Percentiles rank a stretch among this genome's conserved stretches.
phyloP scores from a whole-genome alignment of 1,140 invertebrate species.

The Drosophila insularis region DNA sequence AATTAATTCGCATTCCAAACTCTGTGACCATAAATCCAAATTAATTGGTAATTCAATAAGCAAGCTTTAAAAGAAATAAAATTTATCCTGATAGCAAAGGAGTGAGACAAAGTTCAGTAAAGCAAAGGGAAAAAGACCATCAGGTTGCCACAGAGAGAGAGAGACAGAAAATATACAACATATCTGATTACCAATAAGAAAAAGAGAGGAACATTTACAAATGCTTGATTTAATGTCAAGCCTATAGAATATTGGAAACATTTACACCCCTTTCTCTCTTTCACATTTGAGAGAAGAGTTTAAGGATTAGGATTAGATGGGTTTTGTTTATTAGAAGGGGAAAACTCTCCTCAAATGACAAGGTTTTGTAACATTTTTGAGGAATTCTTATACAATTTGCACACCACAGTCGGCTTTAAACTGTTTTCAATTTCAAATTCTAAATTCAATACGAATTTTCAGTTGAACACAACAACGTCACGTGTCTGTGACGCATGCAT shows the following conservation, averaged over 20 bases:
- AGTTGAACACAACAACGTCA: slow-evolving; percentile 53
- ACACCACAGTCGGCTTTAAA: neutral
- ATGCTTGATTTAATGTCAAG: too few relatives aligned
- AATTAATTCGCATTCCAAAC: too few relatives aligned
- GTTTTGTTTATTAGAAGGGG: too few relatives aligned
- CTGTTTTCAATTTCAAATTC: slow-evolving; percentile 52
- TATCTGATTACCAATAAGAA: neutral
- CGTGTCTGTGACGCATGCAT: slow-evolving; percentile 41
- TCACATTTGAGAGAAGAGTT: too few relatives aligned
- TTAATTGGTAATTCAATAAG: slow-evolving; percentile 6
- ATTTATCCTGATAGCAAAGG: neutral
- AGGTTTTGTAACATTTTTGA: slow-evolving; percentile 15
- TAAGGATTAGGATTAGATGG: too few relatives aligned
- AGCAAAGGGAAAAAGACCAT: neutral
- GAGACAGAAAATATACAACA: neutral
- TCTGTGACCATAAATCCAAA: neutral
- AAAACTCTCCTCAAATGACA: too few relatives aligned
- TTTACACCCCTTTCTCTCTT: too few relatives aligned
- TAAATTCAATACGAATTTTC: slow-evolving; percentile 63
- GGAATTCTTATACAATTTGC: slow-evolving; percentile 28
- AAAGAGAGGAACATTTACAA: neutral
- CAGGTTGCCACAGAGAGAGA: too few relatives aligned
- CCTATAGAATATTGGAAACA: too few relatives aligned
- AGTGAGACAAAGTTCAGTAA: neutral
- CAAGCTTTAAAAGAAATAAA: neutral